Base-by-base conservation (phyloP, 2,113 vertebrate genomes). In the Fukomys damarensis region DNA sequence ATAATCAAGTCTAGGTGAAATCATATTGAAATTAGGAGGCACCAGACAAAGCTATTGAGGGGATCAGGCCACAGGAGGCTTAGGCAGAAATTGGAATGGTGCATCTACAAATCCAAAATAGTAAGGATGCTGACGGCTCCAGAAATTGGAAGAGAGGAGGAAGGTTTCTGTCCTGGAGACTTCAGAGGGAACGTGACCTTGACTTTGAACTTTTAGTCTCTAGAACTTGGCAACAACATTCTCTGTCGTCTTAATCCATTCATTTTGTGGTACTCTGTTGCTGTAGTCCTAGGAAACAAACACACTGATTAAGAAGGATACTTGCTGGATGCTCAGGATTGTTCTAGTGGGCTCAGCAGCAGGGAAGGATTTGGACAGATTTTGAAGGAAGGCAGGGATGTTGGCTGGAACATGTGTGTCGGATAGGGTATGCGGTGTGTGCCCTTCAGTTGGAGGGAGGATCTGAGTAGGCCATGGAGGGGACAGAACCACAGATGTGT, bases 401-500 rank as follows among this genome's bases (percentile, higher is more conserved):
- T 26, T 77, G 86, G 14, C 43, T 49, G 6, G 43, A n/a, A 56
- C 8, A 49, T 28, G 76, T 14, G 63, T 38, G 32, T 41, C 12
- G 14, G 3, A 6, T 9, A 35, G 52, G 19, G 17, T 35, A 5
- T 3, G 22, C 22, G 61, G 32, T 0, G 0, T 52, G 77, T 2
- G 5, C 35, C 16, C 30, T 54, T 72, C 5, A 52, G 30, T 8
- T n/a, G 49, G 41, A 77, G n/a, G 88, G 43, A 83, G 32, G 79
- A 26, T 0, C 0, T 12, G 0, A 13, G 10, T 59, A 59, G 70
- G 46, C 20, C 38, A 1, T 52, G 14, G 35, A 58, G 65, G 70
- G 17, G 38, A 52, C 0, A 9, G 38, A 43, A 38, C 11, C 14
- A 16, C 14, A 56, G n/a, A 35, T 77, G 32, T 82, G 65, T 89